A percentile compares a stretch with the other conserved stretches of the same genome.
Evolutionary conservation across 2,888 invertebrate species (phyloP).

Genomic region (Mythimna albipuncta): DNA sequence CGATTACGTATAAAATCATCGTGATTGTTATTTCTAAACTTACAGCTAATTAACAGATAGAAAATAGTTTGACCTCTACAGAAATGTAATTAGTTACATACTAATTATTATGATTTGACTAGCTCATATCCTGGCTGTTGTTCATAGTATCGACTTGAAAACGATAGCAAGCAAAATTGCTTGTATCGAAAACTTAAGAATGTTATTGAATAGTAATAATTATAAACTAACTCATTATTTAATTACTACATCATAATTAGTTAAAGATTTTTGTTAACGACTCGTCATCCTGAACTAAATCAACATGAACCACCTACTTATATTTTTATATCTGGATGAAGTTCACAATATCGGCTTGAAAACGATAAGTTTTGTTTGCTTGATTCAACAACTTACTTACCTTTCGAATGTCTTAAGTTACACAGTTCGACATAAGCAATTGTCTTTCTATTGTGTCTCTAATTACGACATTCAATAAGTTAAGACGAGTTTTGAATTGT

Average conservation of each 20-base stretch:
- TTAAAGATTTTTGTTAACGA: no score
- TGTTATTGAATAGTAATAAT: neutral
- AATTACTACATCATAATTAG: neutral
- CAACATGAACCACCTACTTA: no score
- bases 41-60: constrained; percentile 41
- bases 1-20: constrained; percentile 23
- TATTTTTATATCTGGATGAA: constrained; percentile 8
- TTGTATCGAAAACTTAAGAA: neutral
- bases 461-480: neutral
- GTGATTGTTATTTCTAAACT: constrained; percentile 23
- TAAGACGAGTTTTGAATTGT: neutral
- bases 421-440: no score
- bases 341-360: neutral
- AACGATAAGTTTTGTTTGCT: neutral
- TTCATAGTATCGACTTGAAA: neutral
- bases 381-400: neutral
- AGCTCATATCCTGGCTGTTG: constrained; percentile 27
- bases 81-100: constrained; percentile 29
- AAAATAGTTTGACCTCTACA: constrained; percentile 47
- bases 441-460: no score
- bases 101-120: constrained; percentile 34
- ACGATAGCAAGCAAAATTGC: no score
- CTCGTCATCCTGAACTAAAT: no score
- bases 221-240: neutral
- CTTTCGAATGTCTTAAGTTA: no score